Base-by-base conservation (phyloP, 1,140 invertebrate genomes). In the Drosophila fuyamai region DNA sequence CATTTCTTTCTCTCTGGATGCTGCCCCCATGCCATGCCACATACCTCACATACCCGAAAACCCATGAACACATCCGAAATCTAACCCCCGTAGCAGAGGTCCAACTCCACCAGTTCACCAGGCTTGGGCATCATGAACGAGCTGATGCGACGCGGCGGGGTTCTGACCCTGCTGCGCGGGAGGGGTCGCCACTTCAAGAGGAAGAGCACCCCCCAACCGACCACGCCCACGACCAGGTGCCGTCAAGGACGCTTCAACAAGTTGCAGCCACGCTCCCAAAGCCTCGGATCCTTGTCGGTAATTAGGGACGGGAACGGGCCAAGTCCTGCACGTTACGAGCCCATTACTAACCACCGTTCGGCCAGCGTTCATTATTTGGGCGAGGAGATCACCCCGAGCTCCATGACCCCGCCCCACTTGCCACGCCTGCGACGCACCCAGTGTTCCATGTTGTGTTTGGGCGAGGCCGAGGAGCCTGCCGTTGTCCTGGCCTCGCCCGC, bases 201-300 rank as follows among this genome's bases (percentile, higher is more conserved):
- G 7, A 92, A 92, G 50, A 91, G 88, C 1, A 91, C 85, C 8
- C 91, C 91, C 0, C 91, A 92, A 32, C 90, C 92, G 1, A 65
- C 81, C 4, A 92, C 92, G 8, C 88, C 91, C 0, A 88, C 79
- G 73, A 66, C 78, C 4, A 56, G 77, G 14, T 55, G 75, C 13
- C 82, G 91, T 12, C 78, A 71, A 23, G 76, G 82, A 57, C 72
- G 85, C 36, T 76, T 79, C 54, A 76, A 73, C 18, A 92, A 92
- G 53, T 36, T 92, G 62, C 91, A 91, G 38, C 86, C 91, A 0
- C 83, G 91, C 3, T 92, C 91, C 0, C 91, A 91, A 55, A 92
- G 91, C 72, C 83, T 92, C 8, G 91, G 91, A 78, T 92, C 91
- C 27, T 61, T 92, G 65, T 91, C 91, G 91, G 91, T 92, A 92